Evolutionary conservation across 2,113 vertebrate genomes (phyloP).

Genomic region (cat (Felis catus)): DNA sequence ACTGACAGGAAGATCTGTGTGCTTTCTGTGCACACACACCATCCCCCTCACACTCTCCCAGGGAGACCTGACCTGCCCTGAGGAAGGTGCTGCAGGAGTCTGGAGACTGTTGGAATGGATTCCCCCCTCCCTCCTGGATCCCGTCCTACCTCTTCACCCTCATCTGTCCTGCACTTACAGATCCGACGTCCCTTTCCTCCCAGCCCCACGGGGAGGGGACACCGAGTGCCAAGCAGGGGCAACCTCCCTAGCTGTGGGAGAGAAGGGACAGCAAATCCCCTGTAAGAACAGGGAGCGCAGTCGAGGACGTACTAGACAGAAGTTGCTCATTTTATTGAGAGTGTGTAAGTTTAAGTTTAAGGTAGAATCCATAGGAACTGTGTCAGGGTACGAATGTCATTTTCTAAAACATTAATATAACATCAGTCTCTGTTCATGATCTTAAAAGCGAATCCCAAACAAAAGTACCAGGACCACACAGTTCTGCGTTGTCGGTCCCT

Average conservation of each 20-base stretch:
- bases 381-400: background rate
- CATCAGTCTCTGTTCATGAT: background rate
- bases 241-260: background rate
- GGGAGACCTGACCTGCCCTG: background rate
- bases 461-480: background rate
- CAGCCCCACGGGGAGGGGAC: rapidly evolving
- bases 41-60: too few species aligned
- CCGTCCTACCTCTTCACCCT: background rate
- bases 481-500: background rate
- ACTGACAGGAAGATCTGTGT: too few species aligned
- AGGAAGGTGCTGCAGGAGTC: background rate
- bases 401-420: background rate
- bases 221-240: background rate
- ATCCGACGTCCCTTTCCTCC: background rate
- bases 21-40: background rate
- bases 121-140: background rate
- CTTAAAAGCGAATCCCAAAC: background rate
- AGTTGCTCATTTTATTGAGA: background rate
- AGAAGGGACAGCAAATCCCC: background rate
- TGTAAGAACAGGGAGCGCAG: background rate
- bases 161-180: background rate
- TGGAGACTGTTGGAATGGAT: rapidly evolving
- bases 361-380: background rate
- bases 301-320: background rate
- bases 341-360: background rate